Evolutionary conservation across 2,797 vertebrate species (phyloP).

Genomic region (Chaetodon trifasciatus): DNA sequence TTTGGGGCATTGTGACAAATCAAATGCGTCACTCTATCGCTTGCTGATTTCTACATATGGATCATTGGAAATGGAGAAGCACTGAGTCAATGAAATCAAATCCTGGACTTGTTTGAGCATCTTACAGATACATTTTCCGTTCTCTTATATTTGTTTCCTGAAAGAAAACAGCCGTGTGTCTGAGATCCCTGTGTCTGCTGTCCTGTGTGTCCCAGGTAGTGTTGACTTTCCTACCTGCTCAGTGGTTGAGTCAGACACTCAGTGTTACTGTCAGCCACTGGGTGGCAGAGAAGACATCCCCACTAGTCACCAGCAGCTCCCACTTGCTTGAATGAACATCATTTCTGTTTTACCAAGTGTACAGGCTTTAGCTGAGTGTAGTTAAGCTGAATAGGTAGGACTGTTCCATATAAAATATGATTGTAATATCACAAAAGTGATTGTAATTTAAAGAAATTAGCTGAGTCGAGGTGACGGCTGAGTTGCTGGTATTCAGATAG

Average conservation of each 20-base stretch:
- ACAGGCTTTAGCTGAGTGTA: slow-evolving; percentile 50
- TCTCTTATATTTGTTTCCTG: neutral
- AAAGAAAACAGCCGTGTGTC: neutral
- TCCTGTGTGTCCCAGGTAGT: neutral
- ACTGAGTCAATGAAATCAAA: slow-evolving; percentile 2
- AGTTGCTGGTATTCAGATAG: slow-evolving; percentile 36
- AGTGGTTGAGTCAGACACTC: neutral
- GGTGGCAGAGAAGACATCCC: neutral
- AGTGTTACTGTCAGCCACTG: slow-evolving; percentile 20
- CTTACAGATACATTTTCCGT: neutral
- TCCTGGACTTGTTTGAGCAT: neutral
- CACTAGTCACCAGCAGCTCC: slow-evolving; percentile 46
- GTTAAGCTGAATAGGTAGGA: slow-evolving; percentile 35
- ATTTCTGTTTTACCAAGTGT: slow-evolving; percentile 40
- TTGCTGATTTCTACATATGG: neutral
- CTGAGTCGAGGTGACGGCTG: slow-evolving; percentile 35
- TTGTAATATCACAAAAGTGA: slow-evolving; percentile 73
- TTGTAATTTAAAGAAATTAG: slow-evolving; percentile 64
- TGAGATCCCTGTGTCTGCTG: slow-evolving; percentile 15
- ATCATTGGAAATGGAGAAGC: slow-evolving; percentile 6
- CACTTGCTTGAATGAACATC: slow-evolving; percentile 30
- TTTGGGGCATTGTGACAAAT: slow-evolving; percentile 60
- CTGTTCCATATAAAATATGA: slow-evolving; percentile 58
- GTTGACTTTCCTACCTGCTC: slow-evolving; percentile 3
- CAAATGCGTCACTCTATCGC: neutral